Percentiles rank a stretch among this genome's conserved stretches.
These are phyloP conservation scores for Drosophila willistoni DNA, from an alignment of 1,140 invertebrate genomes.

Conservation along the genomic window DNA sequence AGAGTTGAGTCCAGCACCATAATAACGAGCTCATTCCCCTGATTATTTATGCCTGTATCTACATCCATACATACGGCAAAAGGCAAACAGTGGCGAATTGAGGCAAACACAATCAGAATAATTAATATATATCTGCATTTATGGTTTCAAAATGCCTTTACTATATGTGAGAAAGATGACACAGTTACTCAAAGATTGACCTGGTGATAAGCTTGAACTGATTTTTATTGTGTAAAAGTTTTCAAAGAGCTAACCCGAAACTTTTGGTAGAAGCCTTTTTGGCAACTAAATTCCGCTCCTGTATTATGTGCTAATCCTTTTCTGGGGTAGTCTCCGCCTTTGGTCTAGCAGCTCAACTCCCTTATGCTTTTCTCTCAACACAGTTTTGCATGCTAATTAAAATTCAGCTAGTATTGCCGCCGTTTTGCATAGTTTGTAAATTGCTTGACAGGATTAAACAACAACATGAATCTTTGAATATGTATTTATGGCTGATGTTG, in stretches of 20 bases:
- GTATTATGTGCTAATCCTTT: conserved; percentile 44
- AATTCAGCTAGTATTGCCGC: conserved; percentile 71
- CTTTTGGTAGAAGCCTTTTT: too few relatives aligned
- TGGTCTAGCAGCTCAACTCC: background rate
- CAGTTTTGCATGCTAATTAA: conserved; percentile 70
- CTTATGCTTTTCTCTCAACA: conserved; percentile 22
- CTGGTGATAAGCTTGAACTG: too few relatives aligned
- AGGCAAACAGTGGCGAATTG: background rate
- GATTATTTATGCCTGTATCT: conserved; percentile 77
- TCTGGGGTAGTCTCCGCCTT: background rate
- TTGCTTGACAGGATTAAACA: conserved; percentile 48
- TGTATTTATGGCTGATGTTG: conserved; percentile 51
- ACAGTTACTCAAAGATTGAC: too few relatives aligned
- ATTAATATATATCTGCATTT: conserved; percentile 27
- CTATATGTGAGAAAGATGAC: too few relatives aligned
- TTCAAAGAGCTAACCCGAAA: too few relatives aligned
- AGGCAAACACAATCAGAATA: background rate
- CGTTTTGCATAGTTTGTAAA: conserved; percentile 76
- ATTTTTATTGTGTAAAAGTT: too few relatives aligned
- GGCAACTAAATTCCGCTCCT: background rate
- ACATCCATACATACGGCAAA: background rate
- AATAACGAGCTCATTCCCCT: conserved; percentile 47
- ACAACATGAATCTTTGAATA: conserved; percentile 63
- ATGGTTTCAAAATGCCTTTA: too few relatives aligned
- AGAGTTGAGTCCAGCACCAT: conserved; percentile 41